phyloP scores from a whole-genome alignment of 1,140 invertebrate genomes.

The Sinonovacula constricta region DNA sequence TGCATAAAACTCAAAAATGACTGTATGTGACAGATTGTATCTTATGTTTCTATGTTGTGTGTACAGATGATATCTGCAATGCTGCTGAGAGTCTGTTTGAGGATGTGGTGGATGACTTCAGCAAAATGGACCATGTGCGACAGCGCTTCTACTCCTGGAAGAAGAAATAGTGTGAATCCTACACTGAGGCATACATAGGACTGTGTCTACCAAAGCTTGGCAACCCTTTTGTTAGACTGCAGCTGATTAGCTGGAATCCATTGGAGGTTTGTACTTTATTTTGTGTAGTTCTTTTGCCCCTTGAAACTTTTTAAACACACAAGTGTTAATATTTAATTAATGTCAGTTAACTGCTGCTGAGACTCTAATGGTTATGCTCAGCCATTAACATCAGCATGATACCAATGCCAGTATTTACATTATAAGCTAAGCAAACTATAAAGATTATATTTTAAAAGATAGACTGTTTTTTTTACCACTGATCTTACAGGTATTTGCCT shows the following conservation, averaged over 20 bases:
- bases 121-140: constrained; percentile 87
- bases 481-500: no score
- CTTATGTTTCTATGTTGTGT: no score
- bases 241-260: constrained; percentile 84
- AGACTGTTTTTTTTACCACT: no score
- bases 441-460: no score
- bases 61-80: constrained; percentile 57
- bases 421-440: no score
- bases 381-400: no score
- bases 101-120: constrained; percentile 95
- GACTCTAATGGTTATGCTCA: no score
- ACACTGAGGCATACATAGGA: constrained; percentile 94
- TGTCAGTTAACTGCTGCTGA: not conserved
- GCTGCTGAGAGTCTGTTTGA: constrained; percentile 83
- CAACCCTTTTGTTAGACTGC: constrained; percentile 87
- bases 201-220: constrained; percentile 94
- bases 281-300: no score
- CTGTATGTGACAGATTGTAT: no score
- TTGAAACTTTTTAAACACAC: no score
- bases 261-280: constrained; percentile 80
- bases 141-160: constrained; percentile 90
- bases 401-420: no score
- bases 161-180: constrained; percentile 86
- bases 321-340: not conserved
- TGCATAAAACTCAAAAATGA: no score